phyloP scores from a whole-genome alignment of 2,113 vertebrate species.

The Albula glossodonta region DNA sequence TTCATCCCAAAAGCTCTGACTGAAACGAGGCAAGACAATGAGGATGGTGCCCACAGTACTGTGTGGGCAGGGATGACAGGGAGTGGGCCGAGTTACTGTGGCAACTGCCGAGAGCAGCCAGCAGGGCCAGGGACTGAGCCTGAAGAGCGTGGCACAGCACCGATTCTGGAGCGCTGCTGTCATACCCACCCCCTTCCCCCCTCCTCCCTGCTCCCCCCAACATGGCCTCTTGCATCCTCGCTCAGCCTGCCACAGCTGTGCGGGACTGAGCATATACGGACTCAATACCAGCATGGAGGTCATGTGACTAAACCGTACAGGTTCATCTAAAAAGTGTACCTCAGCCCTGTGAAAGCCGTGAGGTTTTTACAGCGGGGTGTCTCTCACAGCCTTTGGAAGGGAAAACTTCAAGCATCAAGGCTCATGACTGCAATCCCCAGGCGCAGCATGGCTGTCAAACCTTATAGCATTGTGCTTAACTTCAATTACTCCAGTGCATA shows the following conservation, averaged over 20 bases:
- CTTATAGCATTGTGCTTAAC: background rate
- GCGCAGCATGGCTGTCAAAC: background rate
- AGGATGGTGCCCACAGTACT: background rate
- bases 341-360: background rate
- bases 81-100: slow-evolving; percentile 20
- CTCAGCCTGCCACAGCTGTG: background rate
- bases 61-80: slow-evolving; percentile 6
- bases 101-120: background rate
- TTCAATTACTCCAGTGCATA: background rate
- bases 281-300: background rate
- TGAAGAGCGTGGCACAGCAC: background rate
- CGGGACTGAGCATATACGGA: background rate
- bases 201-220: background rate
- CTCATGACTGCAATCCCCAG: background rate
- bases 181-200: too few species aligned
- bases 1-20: background rate
- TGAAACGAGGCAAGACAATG: background rate
- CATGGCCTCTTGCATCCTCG: background rate
- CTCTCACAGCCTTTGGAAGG: slow-evolving; percentile 2
- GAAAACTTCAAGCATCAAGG: background rate
- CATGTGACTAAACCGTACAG: background rate
- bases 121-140: background rate
- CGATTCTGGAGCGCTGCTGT: background rate
- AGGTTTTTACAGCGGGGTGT: background rate
- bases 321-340: background rate